phyloP scores from a whole-genome alignment of 2,888 invertebrate species.

The Lypha dubia region DNA sequence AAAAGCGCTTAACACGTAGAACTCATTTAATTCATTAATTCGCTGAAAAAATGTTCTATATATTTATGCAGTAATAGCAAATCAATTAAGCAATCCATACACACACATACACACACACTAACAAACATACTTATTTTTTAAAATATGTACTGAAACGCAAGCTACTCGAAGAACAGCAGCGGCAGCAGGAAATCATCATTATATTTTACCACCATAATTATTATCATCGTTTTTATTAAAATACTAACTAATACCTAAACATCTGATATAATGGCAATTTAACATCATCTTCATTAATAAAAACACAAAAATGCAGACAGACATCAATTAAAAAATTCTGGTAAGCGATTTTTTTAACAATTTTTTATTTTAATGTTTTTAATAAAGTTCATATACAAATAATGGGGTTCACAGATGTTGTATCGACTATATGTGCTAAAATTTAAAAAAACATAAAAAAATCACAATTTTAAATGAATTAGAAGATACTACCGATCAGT shows the following conservation, averaged over 20 bases:
- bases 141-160: conserved; percentile 8
- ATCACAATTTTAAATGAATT: no score
- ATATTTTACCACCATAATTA: conserved; percentile 17
- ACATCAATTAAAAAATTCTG: conserved; percentile 34
- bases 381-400: no score
- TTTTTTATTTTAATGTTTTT: no score
- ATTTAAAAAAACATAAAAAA: no score
- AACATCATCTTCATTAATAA: conserved; percentile 6
- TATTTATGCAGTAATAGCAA: conserved; percentile 5
- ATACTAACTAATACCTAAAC: conserved; percentile 4
- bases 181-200: background rate
- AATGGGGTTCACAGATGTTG: no score
- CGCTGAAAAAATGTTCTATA: conserved; percentile 12
- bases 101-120: background rate
- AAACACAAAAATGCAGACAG: conserved; percentile 32
- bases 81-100: conserved; percentile 4
- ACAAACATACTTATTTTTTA: background rate
- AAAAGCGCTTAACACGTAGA: conserved; percentile 67
- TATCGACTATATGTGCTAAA: no score
- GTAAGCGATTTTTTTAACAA: conserved; percentile 26
- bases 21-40: conserved; percentile 25
- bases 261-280: conserved; percentile 19
- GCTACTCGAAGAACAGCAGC: background rate
- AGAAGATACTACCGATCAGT: no score
- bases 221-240: conserved; percentile 4